phyloP scores from a whole-genome alignment of 2,113 vertebrate species.

The Megaleporinus macrocephalus region DNA sequence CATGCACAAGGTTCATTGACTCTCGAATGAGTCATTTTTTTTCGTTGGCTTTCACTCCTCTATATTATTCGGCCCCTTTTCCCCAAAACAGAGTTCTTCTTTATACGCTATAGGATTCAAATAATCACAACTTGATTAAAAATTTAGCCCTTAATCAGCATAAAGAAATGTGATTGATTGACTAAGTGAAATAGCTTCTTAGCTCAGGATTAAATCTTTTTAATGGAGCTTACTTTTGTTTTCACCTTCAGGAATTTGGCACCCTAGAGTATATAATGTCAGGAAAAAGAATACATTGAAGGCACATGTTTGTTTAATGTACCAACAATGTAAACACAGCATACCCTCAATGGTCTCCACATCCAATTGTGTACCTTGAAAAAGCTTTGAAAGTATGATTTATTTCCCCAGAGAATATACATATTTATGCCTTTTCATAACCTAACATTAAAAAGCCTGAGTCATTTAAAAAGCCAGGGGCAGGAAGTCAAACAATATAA shows the following conservation, averaged over 20 bases:
- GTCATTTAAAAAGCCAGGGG: too few relatives aligned
- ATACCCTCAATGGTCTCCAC: too few relatives aligned
- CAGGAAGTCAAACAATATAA: too few relatives aligned
- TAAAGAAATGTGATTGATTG: conserved; percentile 16
- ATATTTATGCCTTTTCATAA: too few relatives aligned
- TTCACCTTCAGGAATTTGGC: background rate
- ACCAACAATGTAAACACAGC: too few relatives aligned
- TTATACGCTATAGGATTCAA: background rate
- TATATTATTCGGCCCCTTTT: background rate
- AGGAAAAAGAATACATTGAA: too few relatives aligned
- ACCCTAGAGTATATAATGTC: too few relatives aligned
- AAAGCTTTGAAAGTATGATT: too few relatives aligned
- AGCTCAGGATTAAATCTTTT: conserved; percentile 1
- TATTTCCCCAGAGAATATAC: too few relatives aligned
- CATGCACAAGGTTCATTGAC: conserved; percentile 59
- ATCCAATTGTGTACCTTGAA: too few relatives aligned
- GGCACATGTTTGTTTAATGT: too few relatives aligned
- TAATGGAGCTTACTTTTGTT: background rate
- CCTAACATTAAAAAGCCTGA: too few relatives aligned
- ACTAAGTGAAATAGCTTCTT: conserved; percentile 17
- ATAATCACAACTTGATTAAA: conserved; percentile 11
- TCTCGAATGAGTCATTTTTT: conserved; percentile 54
- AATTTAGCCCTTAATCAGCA: background rate
- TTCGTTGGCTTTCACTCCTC: conserved; percentile 28
- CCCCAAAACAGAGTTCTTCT: background rate